A percentile compares a stretch with the other conserved stretches of the same genome.
phyloP scores from a whole-genome alignment of 2,113 vertebrate genomes.

The Monarcha castaneiventris region DNA sequence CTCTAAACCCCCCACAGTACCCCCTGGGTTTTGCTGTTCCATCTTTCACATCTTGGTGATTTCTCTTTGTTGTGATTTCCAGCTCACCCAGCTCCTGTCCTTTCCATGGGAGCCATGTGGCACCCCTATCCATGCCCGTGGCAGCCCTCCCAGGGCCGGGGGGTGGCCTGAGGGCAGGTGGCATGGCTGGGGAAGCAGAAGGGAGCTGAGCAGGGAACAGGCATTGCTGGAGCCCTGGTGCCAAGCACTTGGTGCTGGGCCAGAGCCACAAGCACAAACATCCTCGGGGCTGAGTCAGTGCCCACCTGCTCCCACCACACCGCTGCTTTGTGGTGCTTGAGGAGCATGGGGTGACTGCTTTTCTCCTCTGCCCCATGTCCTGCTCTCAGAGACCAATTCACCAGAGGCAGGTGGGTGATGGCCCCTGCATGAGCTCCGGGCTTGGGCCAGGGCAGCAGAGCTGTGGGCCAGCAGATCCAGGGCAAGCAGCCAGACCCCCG shows the following conservation, averaged over 20 bases:
- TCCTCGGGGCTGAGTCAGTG: not conserved
- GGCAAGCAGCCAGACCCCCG: rapidly evolving
- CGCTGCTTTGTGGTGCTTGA: not conserved
- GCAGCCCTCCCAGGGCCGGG: not conserved
- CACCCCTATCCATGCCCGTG: rapidly evolving
- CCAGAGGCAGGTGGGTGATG: not conserved
- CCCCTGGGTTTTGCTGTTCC: not conserved
- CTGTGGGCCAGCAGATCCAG: not conserved
- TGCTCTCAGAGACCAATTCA: not conserved
- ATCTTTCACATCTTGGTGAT: not conserved
- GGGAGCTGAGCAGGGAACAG: not conserved
- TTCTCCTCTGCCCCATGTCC: not conserved
- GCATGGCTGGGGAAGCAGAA: not conserved
- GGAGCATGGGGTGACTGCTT: rapidly evolving
- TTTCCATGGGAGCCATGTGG: rapidly evolving
- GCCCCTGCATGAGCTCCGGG: not conserved
- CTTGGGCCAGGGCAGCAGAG: not conserved
- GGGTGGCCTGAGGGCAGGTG: not conserved
- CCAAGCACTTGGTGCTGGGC: not conserved
- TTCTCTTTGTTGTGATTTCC: not conserved
- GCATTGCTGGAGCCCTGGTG: not conserved
- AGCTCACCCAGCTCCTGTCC: not conserved
- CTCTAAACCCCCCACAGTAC: not conserved
- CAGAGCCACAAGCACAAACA: not conserved
- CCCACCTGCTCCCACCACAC: rapidly evolving